Evolutionary conservation across 2,797 vertebrate genomes (phyloP).

Genomic region (Sebastiscus tertius): DNA sequence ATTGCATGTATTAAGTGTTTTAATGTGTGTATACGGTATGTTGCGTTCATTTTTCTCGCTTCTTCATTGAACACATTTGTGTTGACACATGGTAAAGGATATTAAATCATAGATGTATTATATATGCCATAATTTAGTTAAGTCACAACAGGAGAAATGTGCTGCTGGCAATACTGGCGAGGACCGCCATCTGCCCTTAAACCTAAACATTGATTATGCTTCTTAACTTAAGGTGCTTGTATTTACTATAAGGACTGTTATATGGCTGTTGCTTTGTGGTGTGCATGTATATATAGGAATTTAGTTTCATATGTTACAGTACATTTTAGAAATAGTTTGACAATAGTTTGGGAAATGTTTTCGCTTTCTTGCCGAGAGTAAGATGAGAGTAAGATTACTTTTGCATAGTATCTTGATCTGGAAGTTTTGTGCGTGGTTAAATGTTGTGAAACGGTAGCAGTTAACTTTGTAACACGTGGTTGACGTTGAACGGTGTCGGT

Average conservation of each 20-base stretch:
- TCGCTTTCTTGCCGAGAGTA: not conserved
- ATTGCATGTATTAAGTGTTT: not conserved
- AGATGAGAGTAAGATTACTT: not conserved
- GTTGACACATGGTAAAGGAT: not conserved
- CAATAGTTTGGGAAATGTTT: not conserved
- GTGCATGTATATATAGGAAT: not conserved
- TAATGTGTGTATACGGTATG: not conserved
- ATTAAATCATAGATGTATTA: not conserved
- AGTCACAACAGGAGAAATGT: not conserved
- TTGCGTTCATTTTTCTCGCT: not conserved
- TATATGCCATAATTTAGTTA: not conserved
- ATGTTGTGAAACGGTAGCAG: too few relatives aligned
- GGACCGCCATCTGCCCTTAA: not conserved
- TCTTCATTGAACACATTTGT: not conserved
- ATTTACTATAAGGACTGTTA: not conserved
- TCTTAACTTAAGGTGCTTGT: not conserved
- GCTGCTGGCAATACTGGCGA: not conserved
- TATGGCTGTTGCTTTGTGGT: not conserved
- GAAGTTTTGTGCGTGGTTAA: too few relatives aligned
- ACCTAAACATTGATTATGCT: not conserved
- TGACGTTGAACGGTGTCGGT: too few relatives aligned
- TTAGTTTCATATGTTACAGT: not conserved
- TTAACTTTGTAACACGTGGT: too few relatives aligned
- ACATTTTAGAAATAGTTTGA: not conserved
- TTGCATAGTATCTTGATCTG: too few relatives aligned